Evolutionary conservation across 2,113 vertebrate genomes (phyloP), one percentile per base, ranked within the genome.

Genomic region (Tautogolabrus adspersus): DNA sequence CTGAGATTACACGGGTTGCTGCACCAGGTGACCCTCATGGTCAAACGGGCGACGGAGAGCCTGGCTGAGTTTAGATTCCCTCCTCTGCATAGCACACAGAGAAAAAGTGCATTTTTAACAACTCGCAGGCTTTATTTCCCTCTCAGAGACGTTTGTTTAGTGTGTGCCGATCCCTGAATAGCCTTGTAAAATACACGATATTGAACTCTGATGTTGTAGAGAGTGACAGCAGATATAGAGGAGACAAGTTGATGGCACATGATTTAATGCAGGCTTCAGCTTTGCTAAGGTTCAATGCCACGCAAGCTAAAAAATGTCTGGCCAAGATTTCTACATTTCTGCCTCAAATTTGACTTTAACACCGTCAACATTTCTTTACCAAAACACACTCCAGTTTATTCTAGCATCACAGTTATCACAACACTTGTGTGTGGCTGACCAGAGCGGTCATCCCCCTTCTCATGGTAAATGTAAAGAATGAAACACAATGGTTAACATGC

Each of bases 1-100:
- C 74, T 87, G 87, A 95, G 95, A 96, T 97, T 96, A 96, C 95
- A 96, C 94, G 95, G 94, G 93, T 94, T 95, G 91, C 94, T 95
- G 93, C 94, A 89, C 93, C 91, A 89, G 86, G 82, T 96, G 95
- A 96, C 95, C 95, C 91, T 87, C 23, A 82, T 90, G 94, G 94
- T 94, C 93, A 95, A 91, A 93, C 89, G 91, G 87, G 90, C 87
- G 89, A 89, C 88, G 89, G 91, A 38, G 42, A 94, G 91, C 93
- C 88, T 88, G 93, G 94, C 86, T 80, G 83, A 91, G 94, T 95
- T 95, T 93, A 94, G 93, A 89, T 91, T 94, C 94, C 76, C 83
- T 86, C 81, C 89, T 89, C 93, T 81, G 87, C 66, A 72, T 42
- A 74, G 26, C 58, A 16, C 30, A 55, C 58, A 6, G 52, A 79